Evolutionary conservation across 2,113 vertebrate species (phyloP), one percentile per base, ranked within the genome.

Genomic region (Halichoeres trimaculatus): DNA sequence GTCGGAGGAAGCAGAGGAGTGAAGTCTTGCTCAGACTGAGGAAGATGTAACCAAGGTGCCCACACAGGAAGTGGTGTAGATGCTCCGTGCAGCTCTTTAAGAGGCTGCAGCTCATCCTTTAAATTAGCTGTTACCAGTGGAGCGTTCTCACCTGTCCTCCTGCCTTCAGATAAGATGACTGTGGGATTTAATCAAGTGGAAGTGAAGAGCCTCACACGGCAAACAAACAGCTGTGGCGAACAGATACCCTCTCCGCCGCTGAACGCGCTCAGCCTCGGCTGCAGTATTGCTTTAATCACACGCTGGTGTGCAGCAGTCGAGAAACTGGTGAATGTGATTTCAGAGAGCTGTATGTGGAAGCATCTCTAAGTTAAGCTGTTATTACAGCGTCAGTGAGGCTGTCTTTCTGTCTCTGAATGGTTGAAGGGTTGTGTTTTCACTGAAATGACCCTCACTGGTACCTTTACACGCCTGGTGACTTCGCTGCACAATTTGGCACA

Each of bases 91-190:
- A 10, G 62, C 71, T 52, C 62, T 87, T 69, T 80, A 66, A 78
- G 76, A 84, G 68, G 84, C 68, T 68, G 70, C 63, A 52, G 80
- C 64, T 62, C 76, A 79, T 85, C 70, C 60, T 48, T 88, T 73
- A 78, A 83, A 77, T 72, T 65, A 81, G 85, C 52, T 43, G 73
- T 40, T 65, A 74, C 60, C 70, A 69, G 74, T 54, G 54, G 51
- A 70, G 69, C 24, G 26, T 60, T 63, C 78, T 67, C 59, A 87
- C 83, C 83, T 85, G 88, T 77, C 75, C 88, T 85, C 82, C 82
- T 76, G 74, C 66, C 79, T 80, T 56, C 86, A 85, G 85, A 88
- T 88, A 81, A 86, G 85, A 88, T 69, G 72, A 74, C 77, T 43
- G 74, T 50, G 30, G 83, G 79, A 80, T 81, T 88, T 69, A 81